A percentile compares a stretch with the other conserved stretches of the same genome.
Conservation (phyloP, 2,888 invertebrate genomes). For the Chymomyza procnemis region DNA sequence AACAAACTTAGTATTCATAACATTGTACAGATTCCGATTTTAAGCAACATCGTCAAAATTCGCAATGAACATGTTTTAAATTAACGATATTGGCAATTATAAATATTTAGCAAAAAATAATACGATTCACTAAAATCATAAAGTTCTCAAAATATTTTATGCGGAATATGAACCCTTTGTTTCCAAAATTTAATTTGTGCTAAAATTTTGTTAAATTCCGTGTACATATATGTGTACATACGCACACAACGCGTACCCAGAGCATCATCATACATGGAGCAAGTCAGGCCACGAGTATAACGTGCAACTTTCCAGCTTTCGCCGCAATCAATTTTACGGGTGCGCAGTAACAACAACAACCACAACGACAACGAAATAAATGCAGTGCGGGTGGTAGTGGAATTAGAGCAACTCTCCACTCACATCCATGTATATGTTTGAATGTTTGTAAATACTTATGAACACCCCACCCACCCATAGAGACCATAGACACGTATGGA, state of each 20-base stretch:
- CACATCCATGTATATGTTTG: not conserved
- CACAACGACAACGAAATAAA: constrained; percentile 23
- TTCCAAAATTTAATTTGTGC: too few species aligned
- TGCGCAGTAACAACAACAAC: constrained; percentile 52
- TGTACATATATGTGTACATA: not conserved
- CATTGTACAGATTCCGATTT: too few species aligned
- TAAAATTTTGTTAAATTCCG: too few species aligned
- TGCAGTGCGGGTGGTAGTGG: constrained; percentile 26
- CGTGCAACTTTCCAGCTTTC: constrained; percentile 77
- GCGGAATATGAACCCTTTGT: too few species aligned
- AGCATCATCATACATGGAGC: constrained; percentile 32
- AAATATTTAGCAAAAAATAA: too few species aligned
- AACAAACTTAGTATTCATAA: too few species aligned
- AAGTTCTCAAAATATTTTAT: too few species aligned
- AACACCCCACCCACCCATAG: constrained; percentile 10
- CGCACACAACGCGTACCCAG: constrained; percentile 5
- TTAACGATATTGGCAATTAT: too few species aligned
- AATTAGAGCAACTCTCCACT: constrained; percentile 60
- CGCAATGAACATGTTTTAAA: too few species aligned
- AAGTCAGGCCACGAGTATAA: constrained; percentile 71
- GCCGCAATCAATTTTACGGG: constrained; percentile 71
- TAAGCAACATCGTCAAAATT: too few species aligned
- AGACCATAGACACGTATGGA: not conserved
- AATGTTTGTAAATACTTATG: constrained; percentile 8
- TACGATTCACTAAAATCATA: too few species aligned